Evolutionary conservation across 2,888 invertebrate genomes (phyloP).

Genomic region (Troilus luridus): DNA sequence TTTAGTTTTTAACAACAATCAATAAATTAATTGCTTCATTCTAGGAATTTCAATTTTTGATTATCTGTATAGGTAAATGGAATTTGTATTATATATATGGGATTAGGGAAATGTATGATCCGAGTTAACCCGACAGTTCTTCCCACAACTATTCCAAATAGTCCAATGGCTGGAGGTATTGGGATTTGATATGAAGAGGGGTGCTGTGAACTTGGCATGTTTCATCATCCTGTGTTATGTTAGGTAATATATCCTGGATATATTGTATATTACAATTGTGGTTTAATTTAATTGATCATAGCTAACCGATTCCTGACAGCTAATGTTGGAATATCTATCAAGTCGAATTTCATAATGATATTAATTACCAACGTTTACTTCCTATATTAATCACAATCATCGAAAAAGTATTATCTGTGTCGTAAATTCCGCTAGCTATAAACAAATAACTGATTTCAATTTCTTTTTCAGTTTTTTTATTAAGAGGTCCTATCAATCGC

Average conservation of each 20-base stretch:
- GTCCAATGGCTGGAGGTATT: not conserved
- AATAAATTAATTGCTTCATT: too few species aligned
- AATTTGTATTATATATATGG: not conserved
- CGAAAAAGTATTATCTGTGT: too few species aligned
- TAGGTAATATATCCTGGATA: not conserved
- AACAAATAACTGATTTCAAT: too few species aligned
- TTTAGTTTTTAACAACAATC: too few species aligned
- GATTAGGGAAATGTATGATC: not conserved
- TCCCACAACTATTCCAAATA: not conserved
- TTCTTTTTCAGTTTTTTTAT: too few species aligned
- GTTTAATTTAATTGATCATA: not conserved
- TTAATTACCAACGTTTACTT: not conserved
- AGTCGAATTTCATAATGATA: not conserved
- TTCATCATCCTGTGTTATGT: not conserved
- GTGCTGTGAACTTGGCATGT: not conserved
- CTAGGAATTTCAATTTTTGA: not conserved
- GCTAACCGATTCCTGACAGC: not conserved
- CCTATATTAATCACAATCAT: too few species aligned
- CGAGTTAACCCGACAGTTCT: not conserved
- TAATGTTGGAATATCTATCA: not conserved
- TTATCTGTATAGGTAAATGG: not conserved
- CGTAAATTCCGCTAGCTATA: too few species aligned
- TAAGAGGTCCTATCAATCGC: too few species aligned
- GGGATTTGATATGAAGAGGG: not conserved
- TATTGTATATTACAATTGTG: not conserved